Conservation (phyloP, 2,888 invertebrate species). For the Drosophila robusta region DNA sequence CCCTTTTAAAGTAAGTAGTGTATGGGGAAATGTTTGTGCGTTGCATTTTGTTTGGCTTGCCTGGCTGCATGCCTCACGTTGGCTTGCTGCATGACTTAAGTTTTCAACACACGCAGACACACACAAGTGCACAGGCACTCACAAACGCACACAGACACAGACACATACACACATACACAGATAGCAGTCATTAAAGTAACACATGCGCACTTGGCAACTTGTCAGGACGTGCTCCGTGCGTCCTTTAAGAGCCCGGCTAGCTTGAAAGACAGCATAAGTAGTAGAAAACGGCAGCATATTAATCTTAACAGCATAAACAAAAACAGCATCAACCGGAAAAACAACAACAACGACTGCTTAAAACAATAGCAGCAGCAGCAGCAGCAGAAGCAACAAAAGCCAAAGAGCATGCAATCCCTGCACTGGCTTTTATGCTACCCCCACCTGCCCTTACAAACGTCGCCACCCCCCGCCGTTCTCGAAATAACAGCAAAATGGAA, state of each 20-base stretch:
- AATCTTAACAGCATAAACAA: conserved; percentile 62
- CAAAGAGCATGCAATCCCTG: conserved; percentile 30
- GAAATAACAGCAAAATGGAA: conserved; percentile 45
- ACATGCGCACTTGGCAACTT: conserved; percentile 43
- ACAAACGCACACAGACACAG: conserved; percentile 14
- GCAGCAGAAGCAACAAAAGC: neutral
- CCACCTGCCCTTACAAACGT: conserved; percentile 1
- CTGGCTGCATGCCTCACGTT: conserved; percentile 32
- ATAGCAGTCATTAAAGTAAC: conserved; percentile 57
- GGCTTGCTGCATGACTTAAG: conserved; percentile 68
- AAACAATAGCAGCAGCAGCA: conserved; percentile 34
- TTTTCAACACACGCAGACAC: conserved; percentile 61
- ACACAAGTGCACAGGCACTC: conserved; percentile 12
- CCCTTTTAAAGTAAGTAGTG: conserved; percentile 58
- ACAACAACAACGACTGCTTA: conserved; percentile 15
- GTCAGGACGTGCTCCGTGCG: conserved; percentile 59
- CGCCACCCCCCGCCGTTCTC: conserved; percentile 1
- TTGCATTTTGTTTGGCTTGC: conserved; percentile 43
- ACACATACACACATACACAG: conserved; percentile 30
- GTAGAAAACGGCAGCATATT: conserved; percentile 77
- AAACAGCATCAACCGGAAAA: conserved; percentile 43
- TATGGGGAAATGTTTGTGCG: conserved; percentile 39
- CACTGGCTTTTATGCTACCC: conserved; percentile 42
- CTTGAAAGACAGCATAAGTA: conserved; percentile 76
- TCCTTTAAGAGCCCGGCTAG: conserved; percentile 55